Evolutionary conservation across 2,113 vertebrate genomes (phyloP), one percentile per base, ranked within the genome.

Genomic region (Dasyprocta punctata): DNA sequence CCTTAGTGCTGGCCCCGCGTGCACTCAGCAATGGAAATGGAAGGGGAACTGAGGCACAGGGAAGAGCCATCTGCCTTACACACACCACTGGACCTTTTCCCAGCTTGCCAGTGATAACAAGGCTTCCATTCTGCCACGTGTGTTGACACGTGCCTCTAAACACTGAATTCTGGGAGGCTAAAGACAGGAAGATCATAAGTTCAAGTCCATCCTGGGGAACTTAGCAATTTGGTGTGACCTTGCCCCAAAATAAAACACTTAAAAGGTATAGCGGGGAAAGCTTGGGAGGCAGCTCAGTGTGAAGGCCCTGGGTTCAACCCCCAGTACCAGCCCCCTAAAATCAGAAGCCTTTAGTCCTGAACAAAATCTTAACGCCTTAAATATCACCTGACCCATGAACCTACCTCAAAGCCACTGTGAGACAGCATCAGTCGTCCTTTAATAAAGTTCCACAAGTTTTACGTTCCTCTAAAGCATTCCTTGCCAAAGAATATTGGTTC

Each of bases 1-100:
- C 52, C 3, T 65, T 38, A 36, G 26, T 17, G 44, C 36, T n/a
- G 44, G 13, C 28, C 54, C 49, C 41, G 44, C 12, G 12, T 5
- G 65, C 20, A 14, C 26, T 54, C 20, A 52, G n/a, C 8, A 13
- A 24, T 16, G 58, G 9, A 33, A 22, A 4, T 2, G 11, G 11
- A 10, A 44, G 30, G 19, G 36, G 30, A 1, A 2, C 0, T 0
- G 10, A 17, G 36, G 19, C 30, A 6, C 36, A 16, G 0, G 0
- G 9, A 10, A 10, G 1, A 36, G 61, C 14, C 17, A 20, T 30
- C 92, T 44, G 12, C 26, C 82, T 36, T 7, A 20, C 67, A 69
- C 1, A 0, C 0, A 36, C 9, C 24, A 26, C 0, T 0, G 3
- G 19, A 30, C 30, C 30, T 22, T 61, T 75, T 36, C 58, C 36